Evolutionary conservation across 2,797 vertebrate species (phyloP), one percentile per base, ranked within the genome.

Genomic region (Channallabes apus): DNA sequence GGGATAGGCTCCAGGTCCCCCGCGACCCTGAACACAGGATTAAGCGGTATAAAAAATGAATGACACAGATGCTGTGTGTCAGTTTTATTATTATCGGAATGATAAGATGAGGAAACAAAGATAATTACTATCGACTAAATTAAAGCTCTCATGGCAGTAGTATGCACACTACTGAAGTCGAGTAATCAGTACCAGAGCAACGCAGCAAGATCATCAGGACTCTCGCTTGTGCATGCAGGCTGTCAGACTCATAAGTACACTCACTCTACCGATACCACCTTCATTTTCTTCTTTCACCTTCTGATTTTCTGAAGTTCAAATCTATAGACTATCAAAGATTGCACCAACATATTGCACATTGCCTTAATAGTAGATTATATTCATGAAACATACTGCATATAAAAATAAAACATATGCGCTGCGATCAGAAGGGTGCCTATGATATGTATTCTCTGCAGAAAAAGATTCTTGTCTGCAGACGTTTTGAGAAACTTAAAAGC

Each of bases 351-450:
- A 17, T 4, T 71, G 46, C 71, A 75, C 6, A 3, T n/a, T 72
- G 27, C 46, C 56, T 59, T 59, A 59, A 12, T 29, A n/a, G 58
- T 46, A 41, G 58, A 41, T 38, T 64, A 62, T 41, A 80, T 62
- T 80, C 27, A 24, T 77, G 22, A 77, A 64, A 64, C 56, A 54
- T 79, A n/a, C n/a, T n/a, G n/a, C n/a, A 79, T 79, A 54, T 54
- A 54, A 54, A 54, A 14, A 54, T 54, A 54, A 54, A 54, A 14
- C 14, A 46, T 1, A 1, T 61, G 51, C 20, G 6, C 73, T 77
- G 27, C 27, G 32, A 15, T 41, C 59, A 41, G 58, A 76, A 20
- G 27, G 22, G 18, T 18, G 9, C 22, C 18, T 32, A 5, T 62
- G 24, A 41, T 61, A 78, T 24, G 76, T 78, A 15, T 18, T 80